Evolutionary conservation across 2,797 vertebrate genomes (phyloP).

Genomic region (Sarcoramphus papa): DNA sequence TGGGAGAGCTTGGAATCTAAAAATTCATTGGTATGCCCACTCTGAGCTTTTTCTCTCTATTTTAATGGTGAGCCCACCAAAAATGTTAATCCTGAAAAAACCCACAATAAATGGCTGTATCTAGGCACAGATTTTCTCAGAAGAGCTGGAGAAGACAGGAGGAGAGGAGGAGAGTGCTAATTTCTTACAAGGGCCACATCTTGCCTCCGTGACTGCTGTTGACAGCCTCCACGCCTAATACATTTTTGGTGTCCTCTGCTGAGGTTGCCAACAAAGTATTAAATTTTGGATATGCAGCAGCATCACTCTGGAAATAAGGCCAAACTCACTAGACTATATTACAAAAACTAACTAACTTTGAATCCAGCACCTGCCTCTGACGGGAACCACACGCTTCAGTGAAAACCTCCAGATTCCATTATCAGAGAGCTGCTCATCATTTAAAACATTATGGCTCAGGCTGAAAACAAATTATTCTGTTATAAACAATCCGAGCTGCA

Average conservation of each 20-base stretch:
- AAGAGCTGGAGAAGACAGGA: neutral
- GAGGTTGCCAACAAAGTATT: neutral
- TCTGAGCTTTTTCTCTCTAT: neutral
- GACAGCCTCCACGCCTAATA: neutral
- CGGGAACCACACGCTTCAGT: neutral
- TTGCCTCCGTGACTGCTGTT: rapidly evolving
- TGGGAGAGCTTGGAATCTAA: conserved; percentile 29
- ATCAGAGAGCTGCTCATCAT: neutral
- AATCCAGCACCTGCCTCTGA: neutral
- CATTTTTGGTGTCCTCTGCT: neutral
- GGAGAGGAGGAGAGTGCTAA: neutral
- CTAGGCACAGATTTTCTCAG: neutral
- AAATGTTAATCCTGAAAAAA: neutral
- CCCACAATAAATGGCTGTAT: neutral
- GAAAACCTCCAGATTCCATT: conserved; percentile 3
- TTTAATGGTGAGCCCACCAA: neutral
- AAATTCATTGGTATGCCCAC: neutral
- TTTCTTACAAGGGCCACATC: neutral
- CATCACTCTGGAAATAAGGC: neutral
- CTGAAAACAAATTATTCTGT: neutral
- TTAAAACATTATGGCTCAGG: neutral
- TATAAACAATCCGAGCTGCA: conserved; percentile 19
- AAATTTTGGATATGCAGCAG: neutral
- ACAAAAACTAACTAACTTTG: neutral
- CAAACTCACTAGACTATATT: neutral